Evolutionary conservation across 2,888 invertebrate genomes (phyloP), one percentile per base, ranked within the genome.

Genomic region (Lathronympha strigana): DNA sequence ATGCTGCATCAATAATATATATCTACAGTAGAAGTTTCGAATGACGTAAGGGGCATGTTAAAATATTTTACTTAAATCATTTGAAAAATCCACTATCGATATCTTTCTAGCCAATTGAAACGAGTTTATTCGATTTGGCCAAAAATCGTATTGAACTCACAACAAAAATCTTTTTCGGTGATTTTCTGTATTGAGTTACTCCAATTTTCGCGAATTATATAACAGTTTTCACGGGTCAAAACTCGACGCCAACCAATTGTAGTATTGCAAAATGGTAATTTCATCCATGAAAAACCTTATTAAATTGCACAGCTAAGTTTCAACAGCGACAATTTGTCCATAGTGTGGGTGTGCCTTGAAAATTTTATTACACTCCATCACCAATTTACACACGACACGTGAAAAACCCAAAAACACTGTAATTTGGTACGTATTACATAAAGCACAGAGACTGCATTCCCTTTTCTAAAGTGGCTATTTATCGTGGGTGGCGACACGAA

Each of bases 191-290:
- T n/a, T n/a, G 17, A 21, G 45, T 45, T 45, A 25, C 23, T 17
- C 13, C 4, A 28, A 45, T 15, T 25, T 49, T 49, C 8, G 25
- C 40, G 13, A 31, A 11, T 25, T 25, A 49, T 17, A n/a, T 40
- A 45, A 43, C 19, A 19, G 23, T 19, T 28, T 50, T 11, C 47
- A 49, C 54, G 38, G 60, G 21, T 60, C 51, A 60, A n/a, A n/a
- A n/a, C 43, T 64, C 21, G 19, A 47, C 17, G 36, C 38, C 45
- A 17, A 36, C 45, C 25, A 54, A 38, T 51, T n/a, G 19, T 21
- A 53, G 21, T 57, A 53, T 75, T 73, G 69, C 72, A 67, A 70
- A 70, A 73, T 61, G 61, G 71, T 67, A 61, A 68, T 72, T 71
- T 67, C 69, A 69, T 73, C 72, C 69, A 66, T 68, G 61, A 70